A percentile compares a stretch with the other conserved stretches of the same genome.
phyloP scores from a whole-genome alignment of 2,113 vertebrate genomes.

The Centropristis striata region DNA sequence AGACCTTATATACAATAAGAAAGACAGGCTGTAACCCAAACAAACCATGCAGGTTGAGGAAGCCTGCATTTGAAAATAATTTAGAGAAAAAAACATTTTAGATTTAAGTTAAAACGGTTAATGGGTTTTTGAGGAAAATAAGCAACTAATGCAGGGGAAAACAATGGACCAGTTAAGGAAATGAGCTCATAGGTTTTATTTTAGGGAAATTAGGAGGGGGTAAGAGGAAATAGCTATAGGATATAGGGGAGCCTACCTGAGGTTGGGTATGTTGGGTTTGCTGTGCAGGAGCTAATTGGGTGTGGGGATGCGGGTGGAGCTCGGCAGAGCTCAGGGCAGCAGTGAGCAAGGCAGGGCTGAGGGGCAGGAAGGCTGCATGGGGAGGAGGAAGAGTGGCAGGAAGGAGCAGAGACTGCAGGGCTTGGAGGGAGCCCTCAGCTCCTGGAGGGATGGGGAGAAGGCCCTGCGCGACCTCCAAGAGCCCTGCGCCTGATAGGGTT shows the following conservation, averaged over 20 bases:
- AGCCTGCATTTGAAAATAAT: constrained; percentile 14
- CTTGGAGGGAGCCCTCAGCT: constrained; percentile 79
- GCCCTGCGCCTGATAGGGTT: constrained; percentile 84
- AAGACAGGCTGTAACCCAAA: neutral
- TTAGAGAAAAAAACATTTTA: neutral
- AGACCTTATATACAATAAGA: neutral
- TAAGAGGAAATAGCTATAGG: constrained; percentile 35
- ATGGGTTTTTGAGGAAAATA: neutral
- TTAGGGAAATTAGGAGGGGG: constrained; percentile 8
- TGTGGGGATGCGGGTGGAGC: constrained; percentile 73
- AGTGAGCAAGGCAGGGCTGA: constrained; percentile 88
- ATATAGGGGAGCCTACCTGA: constrained; percentile 76
- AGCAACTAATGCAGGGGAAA: neutral
- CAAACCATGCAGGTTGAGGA: neutral
- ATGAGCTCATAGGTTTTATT: constrained; percentile 17
- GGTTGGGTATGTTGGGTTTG: constrained; percentile 80
- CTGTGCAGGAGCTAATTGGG: constrained; percentile 76
- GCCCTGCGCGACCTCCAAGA: constrained; percentile 87
- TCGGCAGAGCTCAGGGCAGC: constrained; percentile 87
- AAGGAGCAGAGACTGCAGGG: constrained; percentile 86
- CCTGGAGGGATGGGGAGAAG: constrained; percentile 83
- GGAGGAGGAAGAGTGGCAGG: constrained; percentile 81
- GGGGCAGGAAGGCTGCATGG: constrained; percentile 86
- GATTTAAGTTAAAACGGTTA: neutral
- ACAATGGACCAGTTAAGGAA: constrained; percentile 32